Conservation (phyloP, 2,888 invertebrate genomes). For the Coenonympha glycerion region DNA sequence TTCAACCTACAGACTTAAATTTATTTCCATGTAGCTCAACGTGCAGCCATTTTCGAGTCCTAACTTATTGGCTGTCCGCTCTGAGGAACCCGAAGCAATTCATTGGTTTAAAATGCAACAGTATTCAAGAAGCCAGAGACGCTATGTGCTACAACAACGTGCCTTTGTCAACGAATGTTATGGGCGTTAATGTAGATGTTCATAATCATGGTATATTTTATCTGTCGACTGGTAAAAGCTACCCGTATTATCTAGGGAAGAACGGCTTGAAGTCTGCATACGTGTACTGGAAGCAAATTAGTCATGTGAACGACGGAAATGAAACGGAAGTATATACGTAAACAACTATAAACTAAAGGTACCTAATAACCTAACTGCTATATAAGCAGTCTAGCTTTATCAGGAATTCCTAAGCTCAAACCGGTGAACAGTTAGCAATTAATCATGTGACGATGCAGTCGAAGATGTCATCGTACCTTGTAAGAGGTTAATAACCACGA, state of each 20-base stretch:
- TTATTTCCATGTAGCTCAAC: constrained; percentile 55
- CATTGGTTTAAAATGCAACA: constrained; percentile 51
- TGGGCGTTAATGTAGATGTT: constrained; percentile 49
- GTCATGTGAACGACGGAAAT: constrained; percentile 52
- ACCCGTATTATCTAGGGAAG: constrained; percentile 56
- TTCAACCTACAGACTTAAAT: constrained; percentile 56
- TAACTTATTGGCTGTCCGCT: constrained; percentile 52
- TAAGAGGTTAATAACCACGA: too few relatives aligned
- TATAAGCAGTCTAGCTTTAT: too few relatives aligned
- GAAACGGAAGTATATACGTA: constrained; percentile 54
- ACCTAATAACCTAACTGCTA: too few relatives aligned
- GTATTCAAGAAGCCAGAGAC: constrained; percentile 59
- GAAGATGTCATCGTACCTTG: too few relatives aligned
- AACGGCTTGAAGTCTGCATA: constrained; percentile 53
- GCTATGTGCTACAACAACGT: constrained; percentile 45
- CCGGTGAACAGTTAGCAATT: too few relatives aligned
- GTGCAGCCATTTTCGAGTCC: constrained; percentile 62
- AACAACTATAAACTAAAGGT: neutral
- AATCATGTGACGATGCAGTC: too few relatives aligned
- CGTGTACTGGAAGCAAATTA: constrained; percentile 51
- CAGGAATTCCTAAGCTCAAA: too few relatives aligned
- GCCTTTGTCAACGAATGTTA: constrained; percentile 46
- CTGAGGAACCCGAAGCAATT: constrained; percentile 55
- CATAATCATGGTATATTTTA: constrained; percentile 55
- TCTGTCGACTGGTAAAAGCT: constrained; percentile 49